Conservation (phyloP, 2,888 invertebrate genomes). For the Augiades crinisus region DNA sequence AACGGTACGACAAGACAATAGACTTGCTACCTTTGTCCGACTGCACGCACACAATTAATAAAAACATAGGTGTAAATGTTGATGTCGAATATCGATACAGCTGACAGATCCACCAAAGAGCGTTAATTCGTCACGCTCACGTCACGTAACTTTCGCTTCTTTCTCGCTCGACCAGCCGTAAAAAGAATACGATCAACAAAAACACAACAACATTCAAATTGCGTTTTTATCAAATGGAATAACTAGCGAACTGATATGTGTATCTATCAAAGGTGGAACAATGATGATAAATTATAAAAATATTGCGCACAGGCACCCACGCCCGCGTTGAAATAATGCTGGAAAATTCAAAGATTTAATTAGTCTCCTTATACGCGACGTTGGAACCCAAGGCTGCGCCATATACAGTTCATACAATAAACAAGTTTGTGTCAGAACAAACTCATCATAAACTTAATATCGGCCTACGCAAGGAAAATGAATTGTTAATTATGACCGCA, state of each 20-base stretch:
- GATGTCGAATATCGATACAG: conserved; percentile 21
- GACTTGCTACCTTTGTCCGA: not conserved
- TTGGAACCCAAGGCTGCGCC: conserved; percentile 69
- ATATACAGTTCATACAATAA: conserved; percentile 71
- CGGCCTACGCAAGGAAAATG: conserved; percentile 65
- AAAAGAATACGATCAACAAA: not conserved
- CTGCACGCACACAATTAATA: not conserved
- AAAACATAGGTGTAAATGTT: not conserved
- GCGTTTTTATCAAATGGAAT: not conserved
- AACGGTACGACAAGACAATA: too few relatives aligned
- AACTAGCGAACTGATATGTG: not conserved
- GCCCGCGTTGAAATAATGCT: conserved; percentile 57
- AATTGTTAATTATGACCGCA: conserved; percentile 45
- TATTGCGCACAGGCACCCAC: conserved; percentile 55
- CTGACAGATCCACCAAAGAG: conserved; percentile 49
- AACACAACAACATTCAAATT: too few relatives aligned
- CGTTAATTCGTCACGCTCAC: conserved; percentile 43
- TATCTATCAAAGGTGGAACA: conserved; percentile 30
- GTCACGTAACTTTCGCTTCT: conserved; percentile 62
- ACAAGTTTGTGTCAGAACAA: conserved; percentile 67
- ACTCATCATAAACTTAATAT: conserved; percentile 69
- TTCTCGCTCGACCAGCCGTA: conserved; percentile 45
- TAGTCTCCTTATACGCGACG: conserved; percentile 67
- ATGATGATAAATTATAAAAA: conserved; percentile 49
- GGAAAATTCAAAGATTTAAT: conserved; percentile 75